Evolutionary conservation across 2,113 vertebrate species (phyloP), one percentile per base, ranked within the genome.

Genomic region (Hemichromis elongatus): DNA sequence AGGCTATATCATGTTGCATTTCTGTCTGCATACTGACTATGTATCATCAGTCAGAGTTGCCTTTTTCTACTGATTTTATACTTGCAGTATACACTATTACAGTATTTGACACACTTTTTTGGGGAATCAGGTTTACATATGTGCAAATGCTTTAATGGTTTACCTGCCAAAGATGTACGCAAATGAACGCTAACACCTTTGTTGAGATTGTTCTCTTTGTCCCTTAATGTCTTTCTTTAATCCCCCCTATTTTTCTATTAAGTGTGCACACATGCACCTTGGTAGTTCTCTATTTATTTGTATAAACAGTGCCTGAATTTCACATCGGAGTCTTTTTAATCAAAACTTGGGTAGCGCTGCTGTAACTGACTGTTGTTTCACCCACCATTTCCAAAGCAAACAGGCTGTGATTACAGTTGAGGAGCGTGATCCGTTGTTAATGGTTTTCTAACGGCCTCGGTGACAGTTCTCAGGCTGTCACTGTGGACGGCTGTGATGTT

Each of bases 321-420:
- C 18, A 80, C 78, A 50, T 83, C 70, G 59, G 9, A 82, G 30
- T 13, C 54, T 57, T 83, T 88, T 54, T 61, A 75, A 81, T 80
- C 81, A 73, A n/a, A 33, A 54, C 21, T 24, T 56, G 53, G 30
- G 33, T 14, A 75, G 7, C 30, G 4, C 9, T 26, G 45, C 33
- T 81, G 10, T 70, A 81, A 73, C 37, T 21, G 30, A 79, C 79
- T 86, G 87, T 80, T 84, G 68, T 85, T 87, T 87, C 70, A 75
- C 81, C 21, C 61, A 33, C 42, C 37, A 50, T 90, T 90, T 93
- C 86, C 89, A 92, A 86, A 81, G 77, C 79, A 85, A 93, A 86
- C 70, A 91, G 85, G 12, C 73, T 66, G 77, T 77, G 61, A 90
- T 88, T 82, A 83, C 82, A 77, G 56, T 40, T 30, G 53, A 37